Evolutionary conservation across 2,113 vertebrate species (phyloP).

Genomic region (Larimichthys crocea): DNA sequence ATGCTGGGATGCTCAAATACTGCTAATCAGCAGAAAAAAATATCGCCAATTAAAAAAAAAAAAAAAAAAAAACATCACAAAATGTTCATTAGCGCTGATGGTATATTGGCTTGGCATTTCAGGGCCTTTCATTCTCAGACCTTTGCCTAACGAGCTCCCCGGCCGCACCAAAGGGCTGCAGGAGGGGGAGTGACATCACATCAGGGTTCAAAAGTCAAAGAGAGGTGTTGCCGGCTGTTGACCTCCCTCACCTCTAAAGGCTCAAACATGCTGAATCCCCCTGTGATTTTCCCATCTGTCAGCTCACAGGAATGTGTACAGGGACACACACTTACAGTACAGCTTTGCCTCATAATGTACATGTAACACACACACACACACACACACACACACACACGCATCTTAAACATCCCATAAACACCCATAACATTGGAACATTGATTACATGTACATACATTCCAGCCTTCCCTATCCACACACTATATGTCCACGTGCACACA

Average conservation of each 20-base stretch:
- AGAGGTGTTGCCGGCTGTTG: constrained; percentile 51
- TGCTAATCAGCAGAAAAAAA: constrained; percentile 72
- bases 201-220: constrained; percentile 60
- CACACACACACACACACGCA: not conserved
- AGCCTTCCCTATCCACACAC: not conserved
- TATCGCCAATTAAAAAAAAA: constrained; percentile 64
- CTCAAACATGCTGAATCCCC: constrained; percentile 30
- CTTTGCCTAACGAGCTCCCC: constrained; percentile 70
- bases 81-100: constrained; percentile 68
- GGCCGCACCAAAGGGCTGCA: constrained; percentile 22
- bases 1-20: constrained; percentile 66
- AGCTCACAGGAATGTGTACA: constrained; percentile 28
- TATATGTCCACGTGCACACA: not conserved
- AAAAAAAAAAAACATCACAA: constrained; percentile 58
- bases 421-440: not conserved
- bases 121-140: constrained; percentile 56
- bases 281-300: constrained; percentile 57
- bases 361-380: not conserved
- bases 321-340: not conserved
- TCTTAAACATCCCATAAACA: constrained; percentile 8
- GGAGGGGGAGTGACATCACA: constrained; percentile 55
- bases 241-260: constrained; percentile 63
- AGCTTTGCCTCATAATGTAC: not conserved
- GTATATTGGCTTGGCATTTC: constrained; percentile 72
- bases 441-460: not conserved